Percentiles rank a stretch among this genome's conserved stretches.
These are phyloP conservation scores for Grus americana DNA, from an alignment of 2,113 vertebrate species.

Conservation along the genomic window DNA sequence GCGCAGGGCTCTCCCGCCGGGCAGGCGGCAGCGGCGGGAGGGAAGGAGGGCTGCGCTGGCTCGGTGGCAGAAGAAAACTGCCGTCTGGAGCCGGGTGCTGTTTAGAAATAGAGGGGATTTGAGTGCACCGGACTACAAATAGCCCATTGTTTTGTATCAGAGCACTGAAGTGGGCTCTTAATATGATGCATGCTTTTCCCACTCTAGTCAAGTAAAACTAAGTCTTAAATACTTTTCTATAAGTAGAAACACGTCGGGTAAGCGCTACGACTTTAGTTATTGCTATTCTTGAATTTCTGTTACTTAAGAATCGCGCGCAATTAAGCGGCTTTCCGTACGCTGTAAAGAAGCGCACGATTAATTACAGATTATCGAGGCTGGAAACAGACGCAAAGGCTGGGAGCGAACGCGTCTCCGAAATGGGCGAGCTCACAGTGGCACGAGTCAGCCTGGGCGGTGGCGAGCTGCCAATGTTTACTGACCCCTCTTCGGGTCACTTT, in stretches of 20 bases:
- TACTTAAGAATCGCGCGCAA: neutral
- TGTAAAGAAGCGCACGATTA: neutral
- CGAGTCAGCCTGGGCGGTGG: neutral
- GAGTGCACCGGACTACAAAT: neutral
- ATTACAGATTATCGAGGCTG: neutral
- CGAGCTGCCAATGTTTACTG: conserved; percentile 42
- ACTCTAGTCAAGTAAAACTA: neutral
- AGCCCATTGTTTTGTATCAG: neutral
- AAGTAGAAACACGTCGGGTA: neutral
- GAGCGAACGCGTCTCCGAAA: neutral
- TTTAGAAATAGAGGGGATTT: accelerated
- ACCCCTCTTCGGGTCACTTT: neutral
- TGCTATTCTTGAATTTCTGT: neutral
- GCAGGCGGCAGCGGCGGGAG: neutral
- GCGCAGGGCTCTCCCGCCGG: neutral
- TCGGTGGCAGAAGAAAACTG: neutral
- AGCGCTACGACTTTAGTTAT: neutral
- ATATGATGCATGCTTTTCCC: neutral
- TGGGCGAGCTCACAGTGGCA: neutral
- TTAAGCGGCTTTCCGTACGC: neutral
- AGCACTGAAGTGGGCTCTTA: neutral
- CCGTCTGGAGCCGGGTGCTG: neutral
- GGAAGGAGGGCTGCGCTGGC: neutral
- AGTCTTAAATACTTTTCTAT: neutral
- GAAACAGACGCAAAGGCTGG: neutral